Percentiles rank a stretch among this genome's conserved stretches.
Evolutionary conservation across 2,888 invertebrate species (phyloP).

Genomic region (Pachymerium ferrugineum): DNA sequence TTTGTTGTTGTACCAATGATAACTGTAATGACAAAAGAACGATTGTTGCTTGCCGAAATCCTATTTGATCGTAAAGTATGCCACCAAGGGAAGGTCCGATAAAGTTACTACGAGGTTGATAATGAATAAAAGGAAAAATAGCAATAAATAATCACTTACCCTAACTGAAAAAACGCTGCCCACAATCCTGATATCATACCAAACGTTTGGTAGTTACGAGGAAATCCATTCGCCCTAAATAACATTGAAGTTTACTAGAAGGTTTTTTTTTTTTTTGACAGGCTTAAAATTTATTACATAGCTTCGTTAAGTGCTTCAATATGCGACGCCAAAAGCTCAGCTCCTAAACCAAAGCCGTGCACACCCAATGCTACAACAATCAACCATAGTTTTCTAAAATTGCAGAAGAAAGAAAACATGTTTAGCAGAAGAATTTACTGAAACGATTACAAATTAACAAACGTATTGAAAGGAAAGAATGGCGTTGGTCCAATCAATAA

Average conservation of each 20-base stretch:
- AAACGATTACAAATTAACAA: constrained; percentile 44
- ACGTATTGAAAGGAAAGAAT: constrained; percentile 62
- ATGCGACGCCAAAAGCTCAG: constrained; percentile 78
- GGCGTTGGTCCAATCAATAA: constrained; percentile 74
- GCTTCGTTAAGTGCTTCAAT: constrained; percentile 73
- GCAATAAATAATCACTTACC: constrained; percentile 44
- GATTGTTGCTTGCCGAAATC: constrained; percentile 44
- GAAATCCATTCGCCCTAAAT: constrained; percentile 51
- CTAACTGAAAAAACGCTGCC: constrained; percentile 82
- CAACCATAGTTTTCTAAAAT: neutral
- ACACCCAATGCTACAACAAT: constrained; percentile 53
- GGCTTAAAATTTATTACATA: constrained; percentile 63
- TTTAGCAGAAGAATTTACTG: neutral
- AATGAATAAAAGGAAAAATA: too few species aligned
- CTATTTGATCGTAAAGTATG: constrained; percentile 60
- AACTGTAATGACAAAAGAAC: neutral
- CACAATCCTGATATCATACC: constrained; percentile 83
- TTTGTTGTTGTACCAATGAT: neutral
- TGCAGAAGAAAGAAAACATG: neutral
- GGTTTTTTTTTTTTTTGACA: neutral
- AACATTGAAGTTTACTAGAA: neutral
- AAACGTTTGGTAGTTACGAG: constrained; percentile 79
- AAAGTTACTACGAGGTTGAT: constrained; percentile 82
- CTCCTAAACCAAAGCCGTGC: constrained; percentile 81
- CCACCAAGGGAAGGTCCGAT: constrained; percentile 72